These are phyloP conservation scores for Phania funesta DNA, from an alignment of 2,888 invertebrate species.

Conservation along the genomic window DNA sequence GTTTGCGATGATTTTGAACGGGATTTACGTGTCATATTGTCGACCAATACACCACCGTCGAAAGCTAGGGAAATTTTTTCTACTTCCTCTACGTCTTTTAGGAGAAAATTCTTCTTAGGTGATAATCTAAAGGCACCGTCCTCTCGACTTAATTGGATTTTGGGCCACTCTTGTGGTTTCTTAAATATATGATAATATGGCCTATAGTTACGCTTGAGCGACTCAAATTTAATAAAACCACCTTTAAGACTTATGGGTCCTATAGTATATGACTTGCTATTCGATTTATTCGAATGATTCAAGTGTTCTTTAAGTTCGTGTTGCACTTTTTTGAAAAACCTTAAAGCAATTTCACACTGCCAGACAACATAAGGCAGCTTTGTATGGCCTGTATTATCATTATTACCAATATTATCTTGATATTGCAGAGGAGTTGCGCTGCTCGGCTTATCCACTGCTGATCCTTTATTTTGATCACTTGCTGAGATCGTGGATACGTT, in stretches of 20 bases:
- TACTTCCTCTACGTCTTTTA: conserved; percentile 38
- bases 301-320: conserved; percentile 76
- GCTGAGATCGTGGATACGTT: conserved; percentile 53
- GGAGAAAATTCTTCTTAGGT: conserved; percentile 68
- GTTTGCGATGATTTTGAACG: conserved; percentile 76
- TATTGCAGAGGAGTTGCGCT: conserved; percentile 49
- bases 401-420: conserved; percentile 35
- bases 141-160: conserved; percentile 76
- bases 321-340: conserved; percentile 85
- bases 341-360: conserved; percentile 83
- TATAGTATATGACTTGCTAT: conserved; percentile 66
- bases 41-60: conserved; percentile 51
- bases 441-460: conserved; percentile 14
- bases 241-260: conserved; percentile 84
- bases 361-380: conserved; percentile 81
- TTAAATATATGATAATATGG: conserved; percentile 79
- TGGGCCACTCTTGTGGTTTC: conserved; percentile 78
- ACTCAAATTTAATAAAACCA: conserved; percentile 87
- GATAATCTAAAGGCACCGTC: conserved; percentile 78
- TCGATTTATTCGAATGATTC: conserved; percentile 57
- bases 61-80: conserved; percentile 30
- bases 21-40: conserved; percentile 79
- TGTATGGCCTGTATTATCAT: conserved; percentile 10
- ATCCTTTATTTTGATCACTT: conserved; percentile 35
- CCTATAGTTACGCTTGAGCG: conserved; percentile 76